Percentiles rank a stretch among this genome's conserved stretches.
phyloP scores from a whole-genome alignment of 1,140 invertebrate genomes.

The Maconellicoccus hirsutus region DNA sequence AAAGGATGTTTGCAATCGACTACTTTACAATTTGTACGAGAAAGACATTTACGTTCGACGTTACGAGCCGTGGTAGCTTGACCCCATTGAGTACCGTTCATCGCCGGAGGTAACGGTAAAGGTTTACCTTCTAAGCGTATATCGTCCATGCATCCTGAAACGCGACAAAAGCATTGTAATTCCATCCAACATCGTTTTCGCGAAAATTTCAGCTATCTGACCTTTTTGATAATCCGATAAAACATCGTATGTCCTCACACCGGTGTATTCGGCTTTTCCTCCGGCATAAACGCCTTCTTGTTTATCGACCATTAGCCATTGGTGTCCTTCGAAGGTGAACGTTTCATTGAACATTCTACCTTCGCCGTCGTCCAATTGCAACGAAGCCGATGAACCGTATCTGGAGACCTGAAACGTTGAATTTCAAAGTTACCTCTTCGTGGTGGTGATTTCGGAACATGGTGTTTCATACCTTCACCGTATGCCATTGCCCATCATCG shows the following conservation, averaged over 20 bases:
- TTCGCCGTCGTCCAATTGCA: slow-evolving; percentile 90
- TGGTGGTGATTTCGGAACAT: too few relatives aligned
- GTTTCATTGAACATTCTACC: slow-evolving; percentile 89
- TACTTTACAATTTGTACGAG: slow-evolving; percentile 85
- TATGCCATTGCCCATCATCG: slow-evolving; percentile 96
- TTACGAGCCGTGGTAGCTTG: slow-evolving; percentile 85
- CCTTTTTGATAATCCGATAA: slow-evolving; percentile 91
- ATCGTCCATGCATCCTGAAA: slow-evolving; percentile 64
- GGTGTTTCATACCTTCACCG: slow-evolving; percentile 54
- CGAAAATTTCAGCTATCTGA: slow-evolving; percentile 33
- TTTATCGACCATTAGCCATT: slow-evolving; percentile 83
- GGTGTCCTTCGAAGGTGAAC: slow-evolving; percentile 78
- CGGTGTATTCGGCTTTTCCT: slow-evolving; percentile 88
- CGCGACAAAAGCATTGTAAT: not conserved
- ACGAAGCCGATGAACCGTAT: slow-evolving; percentile 83
- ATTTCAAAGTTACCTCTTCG: too few relatives aligned
- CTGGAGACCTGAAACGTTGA: slow-evolving; percentile 40
- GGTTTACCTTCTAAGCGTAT: slow-evolving; percentile 83
- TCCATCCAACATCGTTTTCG: not conserved
- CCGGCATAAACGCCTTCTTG: slow-evolving; percentile 90
- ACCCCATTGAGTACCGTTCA: slow-evolving; percentile 89
- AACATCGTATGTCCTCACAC: slow-evolving; percentile 81
- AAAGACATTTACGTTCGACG: slow-evolving; percentile 78
- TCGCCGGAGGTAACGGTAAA: slow-evolving; percentile 77
- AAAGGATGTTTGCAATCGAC: slow-evolving; percentile 85